Base-by-base conservation (phyloP, 2,113 vertebrate genomes). In the Bubo bubo region DNA sequence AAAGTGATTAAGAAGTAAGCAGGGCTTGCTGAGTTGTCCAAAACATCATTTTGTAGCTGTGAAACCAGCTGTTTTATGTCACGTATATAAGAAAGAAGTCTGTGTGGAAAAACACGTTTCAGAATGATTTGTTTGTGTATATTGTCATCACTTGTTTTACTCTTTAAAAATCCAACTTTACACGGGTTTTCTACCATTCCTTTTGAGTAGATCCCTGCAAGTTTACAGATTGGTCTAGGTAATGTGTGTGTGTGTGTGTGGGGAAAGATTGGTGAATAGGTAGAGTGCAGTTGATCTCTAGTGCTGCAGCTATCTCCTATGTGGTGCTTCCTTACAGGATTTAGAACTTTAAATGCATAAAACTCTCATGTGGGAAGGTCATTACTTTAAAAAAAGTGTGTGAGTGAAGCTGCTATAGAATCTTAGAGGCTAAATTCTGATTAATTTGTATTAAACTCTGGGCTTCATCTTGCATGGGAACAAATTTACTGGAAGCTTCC, bases 361-460 rank as follows among this genome's bases (percentile, higher is more conserved):
- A 56, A 68, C 5, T 53, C 37, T 49, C 8, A 0, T 50, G 37
- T 0, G 5, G 32, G 19, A 74, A 56, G 14, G 45, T 58, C 3
- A 8, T 70, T 68, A 13, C 47, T 68, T 20, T 2, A 30, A 64
- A 88, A 74, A 56, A 23, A 37, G 2, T 1, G 9, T 56, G 12
- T 53, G 21, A 63, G 9, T 50, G 39, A 74, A 52, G 32, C 56
- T 58, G 37, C 39, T 86, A 2, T 55, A 74, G 85, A 84, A 41
- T 92, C 20, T 37, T 53, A 63, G 45, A 73, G 37, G 30, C 26
- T 77, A 39, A 92, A 84, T 56, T 91, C 5, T 74, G 24, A 15
- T 74, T 86, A n/a, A 72, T 79, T 86, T 72, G 7, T 75, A 17
- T 72, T 68, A 52, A 86, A 87, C 19, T n/a, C 70, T 63, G 32